A percentile compares a stretch with the other conserved stretches of the same genome.
phyloP scores from a whole-genome alignment of 1,140 invertebrate species.

The Cylas formicarius region DNA sequence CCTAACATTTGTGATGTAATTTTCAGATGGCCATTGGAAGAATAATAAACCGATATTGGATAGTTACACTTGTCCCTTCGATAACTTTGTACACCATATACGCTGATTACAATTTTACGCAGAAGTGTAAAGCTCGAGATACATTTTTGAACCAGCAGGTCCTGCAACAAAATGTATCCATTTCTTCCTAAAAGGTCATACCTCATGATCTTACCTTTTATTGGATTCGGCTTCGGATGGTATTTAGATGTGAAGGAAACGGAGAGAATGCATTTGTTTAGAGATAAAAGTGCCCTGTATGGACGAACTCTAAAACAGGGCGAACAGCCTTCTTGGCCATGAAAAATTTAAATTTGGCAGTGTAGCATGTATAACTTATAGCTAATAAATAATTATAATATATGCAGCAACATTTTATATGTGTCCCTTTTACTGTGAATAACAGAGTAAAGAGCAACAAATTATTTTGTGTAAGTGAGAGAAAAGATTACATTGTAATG shows the following conservation, averaged over 20 bases:
- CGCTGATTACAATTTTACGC: slow-evolving; percentile 61
- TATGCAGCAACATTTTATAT: no score
- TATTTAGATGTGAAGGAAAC: slow-evolving; percentile 61
- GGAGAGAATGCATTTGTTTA: slow-evolving; percentile 58
- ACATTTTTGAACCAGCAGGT: no score
- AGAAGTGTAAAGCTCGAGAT: slow-evolving; percentile 55
- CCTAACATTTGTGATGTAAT: slow-evolving; percentile 22
- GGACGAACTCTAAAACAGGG: slow-evolving; percentile 56
- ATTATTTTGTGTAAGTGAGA: no score
- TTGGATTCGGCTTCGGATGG: slow-evolving; percentile 52
- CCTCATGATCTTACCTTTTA: slow-evolving; percentile 45
- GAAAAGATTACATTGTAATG: no score
- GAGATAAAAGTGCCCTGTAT: slow-evolving; percentile 71
- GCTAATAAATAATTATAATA: no score
- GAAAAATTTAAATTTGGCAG: slow-evolving; percentile 34
- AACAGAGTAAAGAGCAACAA: no score
- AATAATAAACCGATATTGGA: slow-evolving; percentile 50
- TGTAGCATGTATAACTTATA: slow-evolving; percentile 27
- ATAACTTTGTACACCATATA: slow-evolving; percentile 51
- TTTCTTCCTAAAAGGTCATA: slow-evolving; percentile 36
- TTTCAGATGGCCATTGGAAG: slow-evolving; percentile 36
- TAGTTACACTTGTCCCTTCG: slow-evolving; percentile 58
- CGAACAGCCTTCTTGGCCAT: slow-evolving; percentile 64
- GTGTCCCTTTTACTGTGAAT: no score
- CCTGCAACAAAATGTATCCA: slow-evolving; percentile 42